A percentile compares a stretch with the other conserved stretches of the same genome.
phyloP scores from a whole-genome alignment of 2,888 invertebrate genomes.

The Dasypolia templi region DNA sequence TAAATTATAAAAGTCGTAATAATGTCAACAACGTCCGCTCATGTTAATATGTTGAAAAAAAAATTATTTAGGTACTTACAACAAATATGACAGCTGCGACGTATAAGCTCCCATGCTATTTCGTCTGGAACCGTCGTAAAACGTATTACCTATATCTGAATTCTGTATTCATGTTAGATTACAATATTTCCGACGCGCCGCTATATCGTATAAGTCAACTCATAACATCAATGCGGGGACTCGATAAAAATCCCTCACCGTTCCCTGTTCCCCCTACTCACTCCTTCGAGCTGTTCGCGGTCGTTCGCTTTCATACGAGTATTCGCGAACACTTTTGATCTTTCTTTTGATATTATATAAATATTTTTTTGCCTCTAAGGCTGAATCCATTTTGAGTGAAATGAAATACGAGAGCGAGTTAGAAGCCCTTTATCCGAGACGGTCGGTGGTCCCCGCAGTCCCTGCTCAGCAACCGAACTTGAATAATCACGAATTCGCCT shows the following conservation, averaged over 20 bases:
- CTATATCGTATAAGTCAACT: constrained; percentile 78
- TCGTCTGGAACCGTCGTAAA: constrained; percentile 73
- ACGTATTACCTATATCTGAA: constrained; percentile 79
- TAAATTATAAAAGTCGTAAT: constrained; percentile 40
- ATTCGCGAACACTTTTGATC: constrained; percentile 83
- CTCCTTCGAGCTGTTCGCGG: constrained; percentile 70
- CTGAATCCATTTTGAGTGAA: constrained; percentile 82
- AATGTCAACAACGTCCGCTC: constrained; percentile 63
- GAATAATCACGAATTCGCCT: constrained; percentile 77
- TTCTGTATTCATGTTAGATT: constrained; percentile 84
- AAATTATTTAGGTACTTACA: constrained; percentile 72
- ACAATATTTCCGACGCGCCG: constrained; percentile 81
- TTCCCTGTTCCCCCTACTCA: constrained; percentile 71
- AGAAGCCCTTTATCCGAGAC: constrained; percentile 68
- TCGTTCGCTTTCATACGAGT: constrained; percentile 68
- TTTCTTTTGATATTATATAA: constrained; percentile 85
- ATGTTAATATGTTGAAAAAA: constrained; percentile 64
- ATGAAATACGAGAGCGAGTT: constrained; percentile 78
- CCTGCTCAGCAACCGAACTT: constrained; percentile 67
- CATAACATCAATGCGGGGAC: constrained; percentile 78
- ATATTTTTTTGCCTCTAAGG: constrained; percentile 82
- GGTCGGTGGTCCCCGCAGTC: constrained; percentile 66
- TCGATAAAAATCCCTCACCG: constrained; percentile 80
- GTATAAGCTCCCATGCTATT: constrained; percentile 74
- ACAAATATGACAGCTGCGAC: constrained; percentile 66